Base-by-base conservation (phyloP, 2,797 vertebrate genomes). In the Dendrocincla tyrannina region DNA sequence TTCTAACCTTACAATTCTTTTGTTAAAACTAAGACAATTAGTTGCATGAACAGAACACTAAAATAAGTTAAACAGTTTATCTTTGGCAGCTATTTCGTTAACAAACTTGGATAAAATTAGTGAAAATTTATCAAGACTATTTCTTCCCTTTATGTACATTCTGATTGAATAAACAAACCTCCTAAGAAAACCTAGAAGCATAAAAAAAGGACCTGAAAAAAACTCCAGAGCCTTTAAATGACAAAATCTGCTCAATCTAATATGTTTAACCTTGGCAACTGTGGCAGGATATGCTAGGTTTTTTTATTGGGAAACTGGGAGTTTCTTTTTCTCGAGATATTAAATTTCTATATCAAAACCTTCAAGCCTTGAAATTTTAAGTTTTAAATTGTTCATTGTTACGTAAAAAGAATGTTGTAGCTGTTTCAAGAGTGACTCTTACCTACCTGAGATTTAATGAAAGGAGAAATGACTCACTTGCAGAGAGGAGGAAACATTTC, bases 391-490 rank as follows among this genome's bases (percentile, higher is more conserved):
- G 14, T 77, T 79, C 78, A 77, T 89, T 77, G 70, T 92, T 94
- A 89, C 89, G 84, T 76, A 95, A 95, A 85, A 78, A 89, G 67
- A 89, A 92, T 82, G 44, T 70, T 93, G 64, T 89, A 94, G 53
- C 64, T 95, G 20, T 78, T 95, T 90, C 46, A 74, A 77, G 68
- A 93, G 46, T 72, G 44, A 72, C 37, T 95, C 35, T 88, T 87
- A 58, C 52, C 33, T 79, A 46, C 11, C 72, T 77, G 30, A 88
- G 42, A 72, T 78, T 89, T 93, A 95, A 94, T 88, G 68, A 94
- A 89, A 95, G 56, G 56, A 88, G 47, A 82, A 87, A 89, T 95
- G 72, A 91, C 78, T 88, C 89, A 94, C 60, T 91, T 72, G 60
- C 56, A 67, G 68, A 89, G 78, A 93, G 84, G 49, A 94, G 78